Base-by-base conservation (phyloP, 1,140 invertebrate genomes). In the Telenomus remus region DNA sequence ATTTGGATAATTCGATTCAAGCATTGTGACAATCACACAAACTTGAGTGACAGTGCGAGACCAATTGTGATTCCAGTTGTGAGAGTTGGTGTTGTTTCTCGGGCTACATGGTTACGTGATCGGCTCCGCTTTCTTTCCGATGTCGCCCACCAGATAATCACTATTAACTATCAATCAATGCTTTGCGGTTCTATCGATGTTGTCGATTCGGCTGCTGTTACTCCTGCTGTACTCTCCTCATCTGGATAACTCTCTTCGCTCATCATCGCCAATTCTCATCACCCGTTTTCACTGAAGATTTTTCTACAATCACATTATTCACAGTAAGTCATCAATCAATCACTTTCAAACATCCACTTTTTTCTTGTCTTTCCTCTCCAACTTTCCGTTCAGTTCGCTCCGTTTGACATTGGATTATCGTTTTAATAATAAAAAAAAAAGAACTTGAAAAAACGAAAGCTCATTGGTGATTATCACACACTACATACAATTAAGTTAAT, bases 401-500 rank as follows among this genome's bases (percentile, higher is more conserved):
- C 1, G 19, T 27, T 27, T 27, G 19, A 27, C 19, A 6, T 27
- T 27, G 19, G 19, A 27, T 27, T 27, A 27, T n/a, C n/a, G n/a
- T 27, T 27, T 27, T 27, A 27, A 27, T 27, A n/a, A n/a, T 27
- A 27, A 27, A 27, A 27, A 27, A 27, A 27, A 27, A 27, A 27
- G n/a, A 73, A 14, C 57, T 37, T 66, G 61, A 66, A 27, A 68
- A 61, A 51, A 61, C 64, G 60, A 59, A 37, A 66, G 54, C 61
- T 80, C 75, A 57, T 59, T 78, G 74, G 74, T 82, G 81, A 84
- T 87, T 85, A 86, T 85, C 83, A 77, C 83, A 72, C 79, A 72
- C 78, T 82, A 66, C 78, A 77, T 84, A 84, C 83, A 83, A 87
- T 86, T 85, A 84, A 86, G 74, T 85, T 86, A 86, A 87, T 87